phyloP scores from a whole-genome alignment of 2,113 vertebrate genomes.

The Oenanthe melanoleuca region DNA sequence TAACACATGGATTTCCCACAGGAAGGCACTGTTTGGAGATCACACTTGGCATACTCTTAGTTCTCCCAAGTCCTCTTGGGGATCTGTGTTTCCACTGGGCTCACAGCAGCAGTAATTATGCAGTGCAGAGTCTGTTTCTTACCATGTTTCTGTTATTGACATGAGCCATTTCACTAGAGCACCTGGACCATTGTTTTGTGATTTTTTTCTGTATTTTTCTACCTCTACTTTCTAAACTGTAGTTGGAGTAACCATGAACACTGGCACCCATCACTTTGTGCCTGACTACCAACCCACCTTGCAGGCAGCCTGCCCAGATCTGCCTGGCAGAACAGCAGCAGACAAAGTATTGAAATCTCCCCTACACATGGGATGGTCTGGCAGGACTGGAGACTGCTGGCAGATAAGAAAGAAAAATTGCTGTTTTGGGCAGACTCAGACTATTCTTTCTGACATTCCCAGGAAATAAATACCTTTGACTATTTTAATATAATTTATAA shows the following conservation, averaged over 20 bases:
- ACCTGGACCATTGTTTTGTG: fast-evolving
- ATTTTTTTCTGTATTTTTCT: background rate
- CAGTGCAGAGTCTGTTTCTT: background rate
- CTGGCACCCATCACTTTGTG: background rate
- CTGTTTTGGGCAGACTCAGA: background rate
- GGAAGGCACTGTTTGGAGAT: background rate
- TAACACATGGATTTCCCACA: background rate
- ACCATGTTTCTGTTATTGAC: background rate
- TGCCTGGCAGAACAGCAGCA: background rate
- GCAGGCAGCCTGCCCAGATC: background rate
- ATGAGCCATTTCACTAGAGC: background rate
- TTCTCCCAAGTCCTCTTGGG: background rate
- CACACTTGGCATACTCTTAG: background rate
- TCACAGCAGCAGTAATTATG: background rate
- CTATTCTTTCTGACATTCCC: background rate
- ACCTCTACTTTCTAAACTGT: background rate
- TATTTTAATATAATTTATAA: background rate
- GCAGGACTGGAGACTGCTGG: background rate
- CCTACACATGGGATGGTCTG: background rate
- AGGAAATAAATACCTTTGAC: background rate
- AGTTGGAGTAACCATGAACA: background rate
- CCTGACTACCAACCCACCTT: background rate
- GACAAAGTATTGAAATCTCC: background rate
- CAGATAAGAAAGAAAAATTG: background rate
- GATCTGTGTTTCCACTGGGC: background rate